Conservation (phyloP, 2,888 invertebrate species). For the Cataglyphis albicans region DNA sequence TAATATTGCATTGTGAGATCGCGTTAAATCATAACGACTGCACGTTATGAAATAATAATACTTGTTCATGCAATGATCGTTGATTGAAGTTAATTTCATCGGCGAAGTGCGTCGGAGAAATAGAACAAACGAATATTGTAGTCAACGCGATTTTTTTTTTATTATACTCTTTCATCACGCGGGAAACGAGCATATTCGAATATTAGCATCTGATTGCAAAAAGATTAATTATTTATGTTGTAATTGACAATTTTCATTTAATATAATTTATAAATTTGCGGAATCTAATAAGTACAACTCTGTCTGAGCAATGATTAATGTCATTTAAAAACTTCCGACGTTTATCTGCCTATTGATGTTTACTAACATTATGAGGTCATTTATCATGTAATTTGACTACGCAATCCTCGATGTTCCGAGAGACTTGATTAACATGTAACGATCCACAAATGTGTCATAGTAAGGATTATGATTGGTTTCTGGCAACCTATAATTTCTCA, state of each 20-base stretch:
- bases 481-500: background rate
- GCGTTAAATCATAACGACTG: slow-evolving; percentile 14
- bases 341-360: slow-evolving; percentile 27
- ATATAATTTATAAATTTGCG: slow-evolving; percentile 15
- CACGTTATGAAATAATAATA: slow-evolving; percentile 35
- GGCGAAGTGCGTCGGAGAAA: background rate
- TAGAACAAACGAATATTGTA: slow-evolving; percentile 10
- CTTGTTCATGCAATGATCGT: slow-evolving; percentile 39
- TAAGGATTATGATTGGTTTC: background rate
- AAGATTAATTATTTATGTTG: background rate
- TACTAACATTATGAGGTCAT: background rate
- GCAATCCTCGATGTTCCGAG: background rate
- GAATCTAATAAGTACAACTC: background rate
- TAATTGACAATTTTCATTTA: slow-evolving; percentile 7
- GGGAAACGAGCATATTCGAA: background rate
- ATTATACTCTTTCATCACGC: background rate
- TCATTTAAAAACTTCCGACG: background rate
- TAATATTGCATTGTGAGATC: slow-evolving; percentile 3
- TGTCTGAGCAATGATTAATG: slow-evolving; percentile 28
- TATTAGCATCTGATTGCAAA: background rate
- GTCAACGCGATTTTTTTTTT: slow-evolving; percentile 2
- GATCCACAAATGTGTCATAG: background rate
- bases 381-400: slow-evolving; percentile 30
- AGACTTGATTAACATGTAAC: background rate
- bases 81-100: slow-evolving; percentile 45